phyloP scores from a whole-genome alignment of 2,888 invertebrate species.

The Drosophila tripunctata region DNA sequence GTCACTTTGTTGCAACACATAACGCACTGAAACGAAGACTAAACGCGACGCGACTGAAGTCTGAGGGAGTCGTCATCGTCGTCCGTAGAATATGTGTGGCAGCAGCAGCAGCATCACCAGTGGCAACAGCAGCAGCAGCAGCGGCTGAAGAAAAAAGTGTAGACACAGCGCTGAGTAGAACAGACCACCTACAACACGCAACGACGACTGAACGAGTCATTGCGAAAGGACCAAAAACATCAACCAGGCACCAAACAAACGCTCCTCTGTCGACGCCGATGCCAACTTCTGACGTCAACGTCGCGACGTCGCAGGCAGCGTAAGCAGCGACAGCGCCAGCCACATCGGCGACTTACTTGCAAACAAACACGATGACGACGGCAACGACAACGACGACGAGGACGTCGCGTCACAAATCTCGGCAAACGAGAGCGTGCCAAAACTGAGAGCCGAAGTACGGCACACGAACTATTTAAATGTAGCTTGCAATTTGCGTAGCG shows the following conservation, averaged over 20 bases:
- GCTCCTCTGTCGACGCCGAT: conserved; percentile 35
- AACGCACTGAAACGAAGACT: conserved; percentile 62
- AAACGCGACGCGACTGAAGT: conserved; percentile 63
- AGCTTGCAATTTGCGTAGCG: conserved; percentile 73
- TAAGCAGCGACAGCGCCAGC: conserved; percentile 15
- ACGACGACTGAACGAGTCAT: conserved; percentile 80
- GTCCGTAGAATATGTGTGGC: conserved; percentile 15
- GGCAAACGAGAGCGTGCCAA: too few species aligned
- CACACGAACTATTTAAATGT: conserved; percentile 52
- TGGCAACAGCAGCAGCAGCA: conserved; percentile 19
- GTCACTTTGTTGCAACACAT: conserved; percentile 59
- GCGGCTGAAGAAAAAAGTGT: conserved; percentile 32
- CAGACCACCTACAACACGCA: conserved; percentile 82
- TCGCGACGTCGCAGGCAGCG: conserved; percentile 27
- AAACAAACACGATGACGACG: conserved; percentile 50
- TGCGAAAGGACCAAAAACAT: conserved; percentile 76
- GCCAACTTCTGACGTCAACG: conserved; percentile 52
- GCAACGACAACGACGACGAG: conserved; percentile 50
- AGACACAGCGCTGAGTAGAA: conserved; percentile 59
- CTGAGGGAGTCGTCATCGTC: conserved; percentile 47
- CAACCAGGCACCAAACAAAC: conserved; percentile 51
- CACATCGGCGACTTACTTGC: conserved; percentile 32
- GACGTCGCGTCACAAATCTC: too few species aligned
- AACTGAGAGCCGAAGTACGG: too few species aligned
- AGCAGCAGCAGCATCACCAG: conserved; percentile 14